These are phyloP conservation scores for Pomatostomus ruficeps DNA, from an alignment of 2,113 vertebrate genomes.

Conservation along the genomic window DNA sequence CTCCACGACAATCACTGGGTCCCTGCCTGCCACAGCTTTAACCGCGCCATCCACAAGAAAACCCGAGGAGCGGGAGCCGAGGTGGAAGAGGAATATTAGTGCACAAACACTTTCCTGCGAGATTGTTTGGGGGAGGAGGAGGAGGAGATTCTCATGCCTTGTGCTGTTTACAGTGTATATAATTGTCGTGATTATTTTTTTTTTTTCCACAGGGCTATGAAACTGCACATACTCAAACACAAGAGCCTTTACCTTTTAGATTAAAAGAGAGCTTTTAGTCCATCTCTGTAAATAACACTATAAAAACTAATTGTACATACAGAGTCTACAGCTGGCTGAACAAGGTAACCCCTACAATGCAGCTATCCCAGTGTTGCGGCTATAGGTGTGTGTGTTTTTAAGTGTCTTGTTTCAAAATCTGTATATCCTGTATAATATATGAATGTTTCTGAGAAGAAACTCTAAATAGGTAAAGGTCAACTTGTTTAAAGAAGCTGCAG, in stretches of 20 bases:
- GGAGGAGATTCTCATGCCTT: constrained; percentile 73
- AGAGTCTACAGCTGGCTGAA: constrained; percentile 68
- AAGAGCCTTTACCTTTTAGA: constrained; percentile 77
- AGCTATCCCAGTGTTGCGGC: constrained; percentile 71
- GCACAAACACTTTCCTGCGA: constrained; percentile 23
- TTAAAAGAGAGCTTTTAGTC: constrained; percentile 69
- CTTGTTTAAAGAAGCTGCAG: constrained; percentile 69
- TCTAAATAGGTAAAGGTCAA: constrained; percentile 75
- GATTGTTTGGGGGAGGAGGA: constrained; percentile 16
- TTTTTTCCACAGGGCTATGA: constrained; percentile 64
- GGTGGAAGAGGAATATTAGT: constrained; percentile 74
- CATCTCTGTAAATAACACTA: constrained; percentile 74
- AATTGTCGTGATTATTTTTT: constrained; percentile 58
- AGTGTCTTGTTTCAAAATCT: constrained; percentile 70
- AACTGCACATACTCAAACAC: constrained; percentile 75
- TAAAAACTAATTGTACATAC: constrained; percentile 68
- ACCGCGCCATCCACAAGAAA: constrained; percentile 82
- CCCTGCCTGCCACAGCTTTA: constrained; percentile 88
- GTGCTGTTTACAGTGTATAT: constrained; percentile 93
- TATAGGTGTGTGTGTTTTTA: constrained; percentile 65
- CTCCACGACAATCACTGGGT: constrained; percentile 98
- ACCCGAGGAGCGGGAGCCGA: constrained; percentile 66
- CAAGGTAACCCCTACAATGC: constrained; percentile 71
- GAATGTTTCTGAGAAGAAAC: constrained; percentile 76
- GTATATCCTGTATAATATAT: constrained; percentile 81